Evolutionary conservation across 2,888 invertebrate species (phyloP), one percentile per base, ranked within the genome.

Genomic region (Octodonta nipae): DNA sequence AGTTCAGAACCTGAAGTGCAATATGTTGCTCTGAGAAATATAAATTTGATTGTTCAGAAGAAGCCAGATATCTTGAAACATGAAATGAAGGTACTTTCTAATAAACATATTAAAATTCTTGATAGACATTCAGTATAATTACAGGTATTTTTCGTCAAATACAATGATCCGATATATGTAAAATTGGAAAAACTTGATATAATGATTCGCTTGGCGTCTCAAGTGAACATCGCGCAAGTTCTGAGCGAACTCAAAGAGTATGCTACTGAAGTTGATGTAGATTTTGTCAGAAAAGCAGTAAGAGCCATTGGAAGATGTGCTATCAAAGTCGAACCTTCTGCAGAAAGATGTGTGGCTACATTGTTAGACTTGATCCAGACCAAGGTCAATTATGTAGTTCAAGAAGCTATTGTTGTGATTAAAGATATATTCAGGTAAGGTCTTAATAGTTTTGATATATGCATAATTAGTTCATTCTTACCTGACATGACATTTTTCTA

Each of bases 81-180:
- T 53, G 98, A 99, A 66, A 96, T 99, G 96, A 98, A 98, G 71
- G 91, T 89, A 36, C 31, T 12, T 11, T 2, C 16, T n/a, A 5
- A 6, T 5, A 29, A 29, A 12, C 5, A 17, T 8, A 3, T 4
- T 15, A 3, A 2, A 11, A 8, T 11, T 3, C 10, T 3, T n/a
- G 8, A 5, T 26, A 26, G n/a, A 2, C 8, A 6, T n/a, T 17
- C 22, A 7, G 22, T 32, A 15, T 17, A 15, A 20, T 49, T 34
- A 1, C 52, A 71, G 71, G 79, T 80, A 32, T 99, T 98, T 68
- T 98, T 98, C 61, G 98, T 99, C 20, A 98, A 98, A 58, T 98
- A 99, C 68, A 99, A 98, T 62, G 98, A 99, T 66, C 98, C 98
- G 0, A 99, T 99, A 58, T 98, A 99, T 62, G 98, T 99, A 26